phyloP scores from a whole-genome alignment of 2,113 vertebrate genomes.

The Lepus europaeus region DNA sequence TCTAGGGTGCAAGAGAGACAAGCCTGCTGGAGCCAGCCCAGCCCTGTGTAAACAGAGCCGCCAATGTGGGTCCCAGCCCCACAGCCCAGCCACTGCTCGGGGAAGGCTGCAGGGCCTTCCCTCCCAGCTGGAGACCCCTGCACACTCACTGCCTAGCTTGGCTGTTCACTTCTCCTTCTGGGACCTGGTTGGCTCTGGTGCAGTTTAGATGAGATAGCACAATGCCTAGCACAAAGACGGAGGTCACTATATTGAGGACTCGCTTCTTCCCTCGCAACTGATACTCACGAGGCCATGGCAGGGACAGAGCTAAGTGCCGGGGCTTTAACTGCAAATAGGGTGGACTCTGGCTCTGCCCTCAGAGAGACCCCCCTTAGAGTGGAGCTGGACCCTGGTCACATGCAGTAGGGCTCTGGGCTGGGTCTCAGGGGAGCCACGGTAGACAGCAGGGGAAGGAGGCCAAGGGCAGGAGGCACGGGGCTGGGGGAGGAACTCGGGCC shows the following conservation, averaged over 20 bases:
- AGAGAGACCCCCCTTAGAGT: not conserved
- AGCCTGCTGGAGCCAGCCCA: not conserved
- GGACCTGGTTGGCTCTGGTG: slow-evolving; percentile 12
- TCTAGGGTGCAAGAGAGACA: not conserved
- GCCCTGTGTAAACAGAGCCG: not conserved
- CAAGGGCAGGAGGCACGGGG: not conserved
- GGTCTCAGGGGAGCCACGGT: not conserved
- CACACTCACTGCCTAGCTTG: not conserved
- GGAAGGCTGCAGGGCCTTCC: slow-evolving; percentile 16
- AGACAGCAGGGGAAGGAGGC: not conserved
- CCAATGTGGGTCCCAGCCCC: not conserved
- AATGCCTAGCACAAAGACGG: slow-evolving; percentile 25
- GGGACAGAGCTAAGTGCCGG: not conserved
- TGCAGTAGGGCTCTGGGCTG: not conserved
- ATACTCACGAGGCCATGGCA: not conserved
- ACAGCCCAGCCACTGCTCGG: not conserved
- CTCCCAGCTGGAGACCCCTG: not conserved
- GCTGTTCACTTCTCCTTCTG: not conserved
- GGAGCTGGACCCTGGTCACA: not conserved
- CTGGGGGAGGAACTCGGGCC: not conserved
- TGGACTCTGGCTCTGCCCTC: not conserved
- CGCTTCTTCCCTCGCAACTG: not conserved
- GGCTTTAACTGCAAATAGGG: not conserved
- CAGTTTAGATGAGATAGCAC: not conserved
- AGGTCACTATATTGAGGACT: not conserved